Evolutionary conservation across 1,140 invertebrate genomes (phyloP).

Genomic region (Phymorhynchus buccinoides): DNA sequence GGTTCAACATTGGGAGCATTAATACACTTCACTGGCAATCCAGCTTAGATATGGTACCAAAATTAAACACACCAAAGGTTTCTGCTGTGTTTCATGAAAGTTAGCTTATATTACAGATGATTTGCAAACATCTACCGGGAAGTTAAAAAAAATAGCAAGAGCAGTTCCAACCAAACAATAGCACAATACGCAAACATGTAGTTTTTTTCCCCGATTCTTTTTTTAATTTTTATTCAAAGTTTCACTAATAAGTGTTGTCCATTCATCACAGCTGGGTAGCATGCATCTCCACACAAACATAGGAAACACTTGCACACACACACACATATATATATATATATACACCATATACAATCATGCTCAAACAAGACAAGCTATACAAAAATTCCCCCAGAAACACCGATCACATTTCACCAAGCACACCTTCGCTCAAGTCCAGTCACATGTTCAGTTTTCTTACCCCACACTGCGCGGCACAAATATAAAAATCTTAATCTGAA

Average conservation of each 20-base stretch:
- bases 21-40: too few species aligned
- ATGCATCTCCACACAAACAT: background rate
- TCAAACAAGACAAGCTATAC: conserved; percentile 6
- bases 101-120: too few species aligned
- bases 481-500: conserved; percentile 24
- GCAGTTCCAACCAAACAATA: too few species aligned
- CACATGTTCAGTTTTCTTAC: background rate
- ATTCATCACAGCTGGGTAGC: conserved; percentile 33
- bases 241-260: conserved; percentile 30
- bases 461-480: conserved; percentile 19
- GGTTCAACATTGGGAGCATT: too few species aligned
- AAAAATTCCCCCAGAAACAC: conserved; percentile 21
- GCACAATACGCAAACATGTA: too few species aligned
- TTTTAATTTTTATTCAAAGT: conserved; percentile 18
- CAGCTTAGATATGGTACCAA: too few species aligned
- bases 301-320: background rate
- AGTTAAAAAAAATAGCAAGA: too few species aligned
- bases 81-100: too few species aligned
- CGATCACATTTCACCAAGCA: background rate
- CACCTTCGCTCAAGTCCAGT: background rate
- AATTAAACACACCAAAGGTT: too few species aligned
- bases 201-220: background rate
- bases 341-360: background rate
- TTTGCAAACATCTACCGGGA: too few species aligned
- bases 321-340: background rate